Base-by-base conservation (phyloP, 2,888 invertebrate species). In the Drosophila rubida region DNA sequence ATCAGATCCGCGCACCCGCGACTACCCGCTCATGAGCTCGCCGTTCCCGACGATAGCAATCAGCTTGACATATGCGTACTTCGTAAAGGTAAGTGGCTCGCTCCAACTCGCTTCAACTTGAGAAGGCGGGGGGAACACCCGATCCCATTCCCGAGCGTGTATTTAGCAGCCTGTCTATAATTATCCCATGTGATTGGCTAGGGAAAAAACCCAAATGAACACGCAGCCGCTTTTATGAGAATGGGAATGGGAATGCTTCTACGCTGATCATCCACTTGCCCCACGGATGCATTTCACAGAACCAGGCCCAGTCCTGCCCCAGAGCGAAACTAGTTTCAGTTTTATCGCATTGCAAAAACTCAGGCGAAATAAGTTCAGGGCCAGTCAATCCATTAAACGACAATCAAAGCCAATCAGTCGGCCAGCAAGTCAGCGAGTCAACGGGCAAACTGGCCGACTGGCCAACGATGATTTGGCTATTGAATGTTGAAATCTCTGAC, bases 1-100 rank as follows among this genome's bases (percentile, higher is more conserved):
- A 92, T 96, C 96, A 90, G 96, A 97, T 92, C 95, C 95, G 30
- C 93, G 97, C 80, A 96, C 96, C 62, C 95, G 95, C 83, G 94
- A 94, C 87, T 97, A 96, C 95, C 93, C 95, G 61, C 93, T 97
- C 92, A 96, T 97, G 96, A 95, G 95, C 81, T 95, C 96, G 16
- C 97, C 97, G 6, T 93, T 96, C 69, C 96, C 96, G 45, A 96
- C 97, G 51, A 90, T 96, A 65, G 92, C 93, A 67, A 95, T 97
- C 84, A 96, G 96, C 88, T 92, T 96, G 67, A 93, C 93, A 85
- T 97, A 97, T 90, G 95, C 95, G 27, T 95, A 95, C 88, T 93
- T 94, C 88, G 95, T 96, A 54, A 95, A 95, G 93, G 94, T 94
- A 91, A 84, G 80, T 66, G 54, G 49, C 23, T 25, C 19, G 44